Evolutionary conservation across 2,888 invertebrate species (phyloP).

Genomic region (Amphipoea oculea): DNA sequence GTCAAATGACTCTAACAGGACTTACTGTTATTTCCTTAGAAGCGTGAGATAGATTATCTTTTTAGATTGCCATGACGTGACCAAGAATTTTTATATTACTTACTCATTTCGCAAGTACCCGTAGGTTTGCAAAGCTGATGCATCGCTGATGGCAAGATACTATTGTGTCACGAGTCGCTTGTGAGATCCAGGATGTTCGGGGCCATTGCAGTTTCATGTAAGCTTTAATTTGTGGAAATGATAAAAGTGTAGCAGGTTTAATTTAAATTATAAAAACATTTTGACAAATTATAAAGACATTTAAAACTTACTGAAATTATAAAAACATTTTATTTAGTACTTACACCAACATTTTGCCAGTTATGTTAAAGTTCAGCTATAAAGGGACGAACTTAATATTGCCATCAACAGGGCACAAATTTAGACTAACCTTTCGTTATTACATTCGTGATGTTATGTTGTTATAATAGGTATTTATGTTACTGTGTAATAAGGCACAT

Average conservation of each 20-base stretch:
- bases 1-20: constrained; percentile 50
- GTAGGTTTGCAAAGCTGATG: constrained; percentile 67
- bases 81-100: constrained; percentile 72
- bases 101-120: constrained; percentile 70
- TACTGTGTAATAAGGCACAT: not conserved
- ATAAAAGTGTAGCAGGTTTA: constrained; percentile 3
- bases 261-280: not conserved
- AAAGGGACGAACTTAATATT: not conserved
- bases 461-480: not conserved
- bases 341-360: not conserved
- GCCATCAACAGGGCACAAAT: not conserved
- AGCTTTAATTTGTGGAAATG: constrained; percentile 17
- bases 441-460: not conserved
- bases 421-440: not conserved
- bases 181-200: constrained; percentile 56
- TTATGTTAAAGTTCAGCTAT: not conserved
- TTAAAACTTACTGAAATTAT: not conserved
- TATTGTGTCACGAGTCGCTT: constrained; percentile 65
- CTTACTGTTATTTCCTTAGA: constrained; percentile 70
- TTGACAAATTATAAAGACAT: too few relatives aligned
- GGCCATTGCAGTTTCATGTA: constrained; percentile 29
- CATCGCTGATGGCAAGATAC: constrained; percentile 65
- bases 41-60: constrained; percentile 86
- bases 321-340: not conserved
- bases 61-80: constrained; percentile 75